Percentiles rank a stretch among this genome's conserved stretches.
phyloP scores from a whole-genome alignment of 2,113 vertebrate genomes.

The Caranx ignobilis region DNA sequence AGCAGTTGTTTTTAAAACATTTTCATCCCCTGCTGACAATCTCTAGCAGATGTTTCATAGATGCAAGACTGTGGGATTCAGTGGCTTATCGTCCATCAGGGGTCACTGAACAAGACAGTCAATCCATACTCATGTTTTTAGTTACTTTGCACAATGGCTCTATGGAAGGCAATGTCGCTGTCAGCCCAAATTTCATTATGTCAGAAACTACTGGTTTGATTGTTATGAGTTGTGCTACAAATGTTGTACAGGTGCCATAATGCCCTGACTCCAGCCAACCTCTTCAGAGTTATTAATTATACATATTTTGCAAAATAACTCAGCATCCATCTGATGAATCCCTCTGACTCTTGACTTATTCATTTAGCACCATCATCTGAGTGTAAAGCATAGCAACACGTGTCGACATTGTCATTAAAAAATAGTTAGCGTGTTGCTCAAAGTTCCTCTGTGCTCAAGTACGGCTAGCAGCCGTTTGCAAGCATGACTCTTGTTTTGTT shows the following conservation, averaged over 20 bases:
- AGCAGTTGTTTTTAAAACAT: constrained; percentile 47
- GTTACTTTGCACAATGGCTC: neutral
- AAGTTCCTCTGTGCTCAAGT: neutral
- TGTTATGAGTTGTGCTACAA: neutral
- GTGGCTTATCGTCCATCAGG: constrained; percentile 18
- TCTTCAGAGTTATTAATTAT: no score
- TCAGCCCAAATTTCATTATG: neutral
- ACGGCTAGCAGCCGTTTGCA: neutral
- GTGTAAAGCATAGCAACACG: neutral
- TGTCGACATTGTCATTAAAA: neutral
- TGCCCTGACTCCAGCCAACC: no score
- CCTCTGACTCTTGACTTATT: neutral
- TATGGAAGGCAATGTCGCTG: neutral
- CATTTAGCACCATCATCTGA: neutral
- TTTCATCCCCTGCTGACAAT: constrained; percentile 52
- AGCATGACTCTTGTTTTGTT: neutral
- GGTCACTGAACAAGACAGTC: neutral
- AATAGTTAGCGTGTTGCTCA: neutral
- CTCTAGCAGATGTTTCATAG: constrained; percentile 51
- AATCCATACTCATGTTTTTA: neutral
- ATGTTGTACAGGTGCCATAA: neutral
- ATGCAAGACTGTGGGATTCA: neutral
- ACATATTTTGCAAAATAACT: no score
- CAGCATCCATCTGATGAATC: neutral
- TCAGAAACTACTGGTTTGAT: neutral